Evolutionary conservation across 37 sponge, comb jelly and placozoan genomes (phyloP).

Genomic region (Chondrilla cf. caribensis): DNA sequence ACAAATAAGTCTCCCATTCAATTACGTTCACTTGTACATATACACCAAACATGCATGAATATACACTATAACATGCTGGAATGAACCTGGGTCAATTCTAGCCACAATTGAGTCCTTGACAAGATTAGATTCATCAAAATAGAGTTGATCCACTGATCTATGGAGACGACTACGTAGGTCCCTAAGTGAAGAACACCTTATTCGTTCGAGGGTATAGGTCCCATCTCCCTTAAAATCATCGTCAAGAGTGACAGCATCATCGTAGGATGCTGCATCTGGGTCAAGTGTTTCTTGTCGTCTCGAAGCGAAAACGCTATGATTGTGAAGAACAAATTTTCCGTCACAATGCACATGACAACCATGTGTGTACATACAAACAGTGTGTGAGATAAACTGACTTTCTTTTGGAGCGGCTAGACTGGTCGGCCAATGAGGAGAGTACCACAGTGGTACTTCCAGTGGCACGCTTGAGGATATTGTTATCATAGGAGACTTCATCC

Average conservation of each 20-base stretch:
- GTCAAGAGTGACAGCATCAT: constrained; percentile 2
- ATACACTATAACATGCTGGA: too few species aligned
- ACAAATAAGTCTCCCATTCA: not conserved
- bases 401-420: not conserved
- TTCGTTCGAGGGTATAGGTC: not conserved
- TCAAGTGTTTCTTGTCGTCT: not conserved
- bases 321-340: not conserved
- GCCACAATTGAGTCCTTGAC: constrained; percentile 9
- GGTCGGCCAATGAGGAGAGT: not conserved
- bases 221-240: constrained; percentile 8
- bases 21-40: too few species aligned
- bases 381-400: not conserved
- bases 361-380: not conserved
- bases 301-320: not conserved
- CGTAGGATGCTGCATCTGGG: constrained; percentile 4
- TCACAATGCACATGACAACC: not conserved
- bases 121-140: not conserved
- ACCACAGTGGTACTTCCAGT: not conserved
- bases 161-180: not conserved
- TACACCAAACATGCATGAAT: too few species aligned
- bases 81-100: not conserved
- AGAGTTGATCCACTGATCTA: not conserved
- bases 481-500: not conserved
- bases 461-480: not conserved
- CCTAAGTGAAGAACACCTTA: not conserved